Conservation (phyloP, 2,113 vertebrate species). For the Chionodraco myersi region DNA sequence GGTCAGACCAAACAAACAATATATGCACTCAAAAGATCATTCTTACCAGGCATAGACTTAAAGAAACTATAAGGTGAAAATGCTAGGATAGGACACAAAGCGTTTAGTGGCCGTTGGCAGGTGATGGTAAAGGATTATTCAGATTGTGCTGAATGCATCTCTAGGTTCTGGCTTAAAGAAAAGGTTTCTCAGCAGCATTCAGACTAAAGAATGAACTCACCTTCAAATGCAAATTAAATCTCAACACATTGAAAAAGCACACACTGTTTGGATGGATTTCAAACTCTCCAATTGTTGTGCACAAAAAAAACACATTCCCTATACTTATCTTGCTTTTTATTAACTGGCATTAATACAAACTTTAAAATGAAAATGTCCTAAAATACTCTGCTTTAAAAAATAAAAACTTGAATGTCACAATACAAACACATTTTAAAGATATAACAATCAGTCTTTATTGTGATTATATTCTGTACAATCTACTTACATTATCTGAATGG, state of each 20-base stretch:
- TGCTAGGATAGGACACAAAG: conserved; percentile 29
- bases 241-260: conserved; percentile 32
- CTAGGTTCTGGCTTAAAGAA: conserved; percentile 43
- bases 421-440: conserved; percentile 18
- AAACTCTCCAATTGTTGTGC: background rate
- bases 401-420: background rate
- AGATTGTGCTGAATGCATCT: conserved; percentile 50
- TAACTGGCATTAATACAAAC: background rate
- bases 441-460: conserved; percentile 61
- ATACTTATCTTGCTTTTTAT: background rate
- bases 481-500: conserved; percentile 52
- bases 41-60: conserved; percentile 32
- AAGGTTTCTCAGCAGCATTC: conserved; percentile 62
- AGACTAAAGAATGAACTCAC: conserved; percentile 48
- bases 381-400: background rate
- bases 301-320: background rate
- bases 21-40: conserved; percentile 39
- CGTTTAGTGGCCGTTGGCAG: conserved; percentile 61
- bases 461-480: conserved; percentile 60
- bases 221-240: conserved; percentile 75
- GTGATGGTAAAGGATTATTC: conserved; percentile 51
- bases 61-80: conserved; percentile 45
- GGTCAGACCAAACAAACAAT: conserved; percentile 57
- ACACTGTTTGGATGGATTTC: conserved; percentile 1
- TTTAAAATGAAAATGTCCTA: background rate